These are phyloP conservation scores for Microctonus hyperodae DNA, from an alignment of 2,888 invertebrate species.

Conservation along the genomic window DNA sequence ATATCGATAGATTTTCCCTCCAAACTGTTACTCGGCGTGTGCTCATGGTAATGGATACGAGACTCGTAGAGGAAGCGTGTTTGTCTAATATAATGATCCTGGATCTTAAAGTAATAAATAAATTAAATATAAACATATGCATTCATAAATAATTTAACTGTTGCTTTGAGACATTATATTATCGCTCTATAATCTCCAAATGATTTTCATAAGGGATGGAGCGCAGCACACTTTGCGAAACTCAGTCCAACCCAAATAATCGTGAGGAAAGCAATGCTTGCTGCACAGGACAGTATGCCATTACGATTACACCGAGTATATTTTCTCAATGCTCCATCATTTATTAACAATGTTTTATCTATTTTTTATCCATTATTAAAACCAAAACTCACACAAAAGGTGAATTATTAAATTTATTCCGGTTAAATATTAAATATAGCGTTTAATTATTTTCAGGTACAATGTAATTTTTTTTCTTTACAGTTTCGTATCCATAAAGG, in stretches of 20 bases:
- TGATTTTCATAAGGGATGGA: conserved; percentile 47
- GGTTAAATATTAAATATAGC: neutral
- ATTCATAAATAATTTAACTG: neutral
- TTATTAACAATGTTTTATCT: conserved; percentile 52
- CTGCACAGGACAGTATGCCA: conserved; percentile 61
- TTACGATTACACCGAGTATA: conserved; percentile 55
- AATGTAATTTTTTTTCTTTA: conserved; percentile 18
- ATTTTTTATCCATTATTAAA: conserved; percentile 59
- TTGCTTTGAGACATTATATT: neutral
- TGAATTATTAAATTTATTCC: conserved; percentile 32
- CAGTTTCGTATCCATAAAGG: conserved; percentile 61
- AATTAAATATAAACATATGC: neutral
- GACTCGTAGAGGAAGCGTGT: conserved; percentile 56
- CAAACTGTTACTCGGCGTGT: conserved; percentile 53
- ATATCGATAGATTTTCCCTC: conserved; percentile 55
- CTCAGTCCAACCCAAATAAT: conserved; percentile 56
- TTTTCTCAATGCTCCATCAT: conserved; percentile 54
- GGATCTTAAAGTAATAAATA: conserved; percentile 56
- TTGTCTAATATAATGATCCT: conserved; percentile 57
- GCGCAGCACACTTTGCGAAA: conserved; percentile 56
- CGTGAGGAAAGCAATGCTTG: conserved; percentile 56
- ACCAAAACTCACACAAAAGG: conserved; percentile 58
- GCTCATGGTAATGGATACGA: conserved; percentile 58
- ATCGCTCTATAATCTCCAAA: neutral
- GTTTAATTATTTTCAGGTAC: neutral